Evolutionary conservation across 2,113 vertebrate species (phyloP).

Genomic region (Sakesphorus luctuosus): DNA sequence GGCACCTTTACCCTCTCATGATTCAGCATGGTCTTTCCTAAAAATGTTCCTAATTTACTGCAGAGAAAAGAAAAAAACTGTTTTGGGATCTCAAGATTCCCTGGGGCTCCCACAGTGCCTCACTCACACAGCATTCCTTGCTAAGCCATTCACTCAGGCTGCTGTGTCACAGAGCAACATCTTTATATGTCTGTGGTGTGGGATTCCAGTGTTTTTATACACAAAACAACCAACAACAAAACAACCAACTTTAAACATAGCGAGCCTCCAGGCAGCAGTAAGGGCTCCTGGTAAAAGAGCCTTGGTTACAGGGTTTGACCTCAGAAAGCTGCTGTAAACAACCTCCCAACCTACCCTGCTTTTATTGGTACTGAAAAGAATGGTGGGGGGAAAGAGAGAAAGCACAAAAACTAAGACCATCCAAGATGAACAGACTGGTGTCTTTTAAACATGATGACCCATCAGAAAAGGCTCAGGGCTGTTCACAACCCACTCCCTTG

Average conservation of each 20-base stretch:
- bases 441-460: background rate
- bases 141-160: background rate
- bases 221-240: background rate
- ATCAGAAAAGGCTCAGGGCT: background rate
- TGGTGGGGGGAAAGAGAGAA: fast-evolving
- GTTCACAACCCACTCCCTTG: background rate
- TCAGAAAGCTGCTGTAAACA: background rate
- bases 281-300: background rate
- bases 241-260: background rate
- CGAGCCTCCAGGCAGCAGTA: background rate
- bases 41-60: background rate
- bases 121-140: background rate
- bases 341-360: background rate
- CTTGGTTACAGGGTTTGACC: background rate
- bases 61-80: background rate
- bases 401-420: background rate
- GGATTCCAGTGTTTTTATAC: background rate
- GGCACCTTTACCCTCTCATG: background rate
- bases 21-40: background rate
- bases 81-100: background rate
- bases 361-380: background rate
- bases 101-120: background rate
- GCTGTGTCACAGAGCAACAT: background rate
- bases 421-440: background rate
- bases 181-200: background rate